Base-by-base conservation (phyloP, 2,113 vertebrate species). In the Notothenia rossii region DNA sequence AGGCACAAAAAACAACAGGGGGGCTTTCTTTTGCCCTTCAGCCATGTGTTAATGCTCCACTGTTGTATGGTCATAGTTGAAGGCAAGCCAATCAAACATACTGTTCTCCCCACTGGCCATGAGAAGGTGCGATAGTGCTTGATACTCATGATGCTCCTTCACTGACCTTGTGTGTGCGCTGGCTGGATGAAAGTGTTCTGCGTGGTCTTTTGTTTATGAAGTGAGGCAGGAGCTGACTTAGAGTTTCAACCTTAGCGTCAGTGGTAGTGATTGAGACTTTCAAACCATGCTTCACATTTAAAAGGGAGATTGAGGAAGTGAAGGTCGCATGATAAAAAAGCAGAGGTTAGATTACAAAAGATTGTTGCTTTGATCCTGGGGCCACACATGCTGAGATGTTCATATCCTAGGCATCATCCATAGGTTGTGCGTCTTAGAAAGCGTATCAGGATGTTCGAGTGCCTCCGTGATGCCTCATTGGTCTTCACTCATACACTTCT, bases 401-500 rank as follows among this genome's bases (percentile, higher is more conserved):
- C 77, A 64, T n/a, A 51, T 79, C 67, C n/a, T 29, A 68, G 58
- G 43, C 83, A 79, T 76, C 81, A 79, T 76, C 81, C 29, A 82
- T 83, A 85, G 69, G 77, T 70, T 86, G 75, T 65, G 71, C 56
- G 72, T 79, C 65, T 81, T 62, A 22, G 61, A 82, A 75, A 82
- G 82, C 79, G 73, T 86, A 88, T 91, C 92, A 83, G 85, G 73
- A 80, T 79, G 83, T 76, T 62, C 43, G 77, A 86, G 63, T 61
- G 55, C 45, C 78, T 86, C n/a, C 25, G 74, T 88, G 77, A 88
- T 68, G 87, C 83, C 78, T 89, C 86, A 81, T 86, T 91, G 89
- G 86, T 72, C 72, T 70, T 75, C 77, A 73, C 84, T 92, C 63
- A 62, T 22, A 75, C 75, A 75, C 72, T 88, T 88, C 66, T 48